phyloP scores from a whole-genome alignment of 1,140 invertebrate genomes.

The Colletes gigas region DNA sequence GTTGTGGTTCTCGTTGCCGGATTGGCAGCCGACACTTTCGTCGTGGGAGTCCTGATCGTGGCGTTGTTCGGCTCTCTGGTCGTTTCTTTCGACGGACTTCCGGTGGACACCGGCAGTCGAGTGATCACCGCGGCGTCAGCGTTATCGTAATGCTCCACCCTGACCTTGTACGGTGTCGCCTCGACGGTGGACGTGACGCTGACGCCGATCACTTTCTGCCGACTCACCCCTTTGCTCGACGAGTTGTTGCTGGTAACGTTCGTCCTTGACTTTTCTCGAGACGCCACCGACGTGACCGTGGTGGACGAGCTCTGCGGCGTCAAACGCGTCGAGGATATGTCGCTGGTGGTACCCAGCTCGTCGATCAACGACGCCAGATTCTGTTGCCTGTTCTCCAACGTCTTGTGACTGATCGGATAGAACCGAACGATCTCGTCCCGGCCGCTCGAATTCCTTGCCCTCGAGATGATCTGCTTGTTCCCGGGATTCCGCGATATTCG shows the following conservation, averaged over 20 bases:
- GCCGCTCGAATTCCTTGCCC: slow-evolving; percentile 55
- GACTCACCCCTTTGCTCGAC: slow-evolving; percentile 33
- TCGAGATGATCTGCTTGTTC: slow-evolving; percentile 47
- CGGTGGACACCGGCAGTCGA: slow-evolving; percentile 32
- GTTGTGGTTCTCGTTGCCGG: slow-evolving; percentile 31
- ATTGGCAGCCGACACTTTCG: slow-evolving; percentile 46
- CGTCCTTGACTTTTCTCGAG: slow-evolving; percentile 18
- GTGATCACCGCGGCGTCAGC: slow-evolving; percentile 26
- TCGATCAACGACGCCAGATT: slow-evolving; percentile 70
- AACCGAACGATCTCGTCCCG: slow-evolving; percentile 65
- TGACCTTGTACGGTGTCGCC: slow-evolving; percentile 78
- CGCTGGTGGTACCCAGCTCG: slow-evolving; percentile 65
- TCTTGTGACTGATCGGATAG: slow-evolving; percentile 76
- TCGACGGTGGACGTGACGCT: slow-evolving; percentile 78
- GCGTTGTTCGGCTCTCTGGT: slow-evolving; percentile 29
- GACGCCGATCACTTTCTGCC: slow-evolving; percentile 78
- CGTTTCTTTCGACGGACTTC: slow-evolving; percentile 11
- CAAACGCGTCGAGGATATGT: slow-evolving; percentile 52
- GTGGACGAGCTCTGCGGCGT: slow-evolving; percentile 17
- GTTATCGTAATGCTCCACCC: slow-evolving; percentile 75
- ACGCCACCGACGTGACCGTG: slow-evolving; percentile 1
- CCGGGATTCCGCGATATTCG: slow-evolving; percentile 74
- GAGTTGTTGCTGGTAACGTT: slow-evolving; percentile 32
- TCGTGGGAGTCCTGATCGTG: slow-evolving; percentile 30
- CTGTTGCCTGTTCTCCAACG: slow-evolving; percentile 68